Evolutionary conservation across 1,140 invertebrate genomes (phyloP), one percentile per base, ranked within the genome.

Genomic region (Heliconius himera): DNA sequence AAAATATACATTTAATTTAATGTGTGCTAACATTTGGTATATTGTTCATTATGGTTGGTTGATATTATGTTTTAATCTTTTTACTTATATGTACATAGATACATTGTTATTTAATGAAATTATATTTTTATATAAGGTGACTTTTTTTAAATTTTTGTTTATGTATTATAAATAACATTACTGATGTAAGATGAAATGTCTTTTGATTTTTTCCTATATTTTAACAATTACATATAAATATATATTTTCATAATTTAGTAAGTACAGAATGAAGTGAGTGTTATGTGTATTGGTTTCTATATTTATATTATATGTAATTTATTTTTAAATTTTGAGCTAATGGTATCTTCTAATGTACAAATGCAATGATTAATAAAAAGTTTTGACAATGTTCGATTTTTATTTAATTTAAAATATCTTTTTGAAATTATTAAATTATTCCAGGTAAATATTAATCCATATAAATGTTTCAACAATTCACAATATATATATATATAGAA

Each of bases 281-380:
- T 66, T 66, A 66, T 66, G 9, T 66, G 60, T 66, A 66, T 66
- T 66, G 26, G n/a, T 66, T 66, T 66, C 9, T 18, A 66, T 66
- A 66, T 26, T 66, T 66, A 18, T 51, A 51, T n/a, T 22, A 60
- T 22, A 60, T 60, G 54, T 60, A 60, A 9, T 22, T 60, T 46
- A 46, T 46, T 60, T 60, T 33, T 71, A 20, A 71, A 71, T 71
- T 71, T 29, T 71, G 70, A 71, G 18, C 16, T 9, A 72, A n/a
- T 29, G 26, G 60, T 66, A 66, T 51, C 70, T 77, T 72, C 20
- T 77, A 46, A 71, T 72, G 54, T 54, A 77, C 46, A 49, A 70
- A 71, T 70, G 70, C 70, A 70, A 77, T 70, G 70, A 77, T 77
- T n/a, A 76, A 76, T 76, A 76, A 77, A 77, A 72, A 49, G 49